Conservation (phyloP, 2,888 invertebrate genomes). For the Lepidochitona cinerea region DNA sequence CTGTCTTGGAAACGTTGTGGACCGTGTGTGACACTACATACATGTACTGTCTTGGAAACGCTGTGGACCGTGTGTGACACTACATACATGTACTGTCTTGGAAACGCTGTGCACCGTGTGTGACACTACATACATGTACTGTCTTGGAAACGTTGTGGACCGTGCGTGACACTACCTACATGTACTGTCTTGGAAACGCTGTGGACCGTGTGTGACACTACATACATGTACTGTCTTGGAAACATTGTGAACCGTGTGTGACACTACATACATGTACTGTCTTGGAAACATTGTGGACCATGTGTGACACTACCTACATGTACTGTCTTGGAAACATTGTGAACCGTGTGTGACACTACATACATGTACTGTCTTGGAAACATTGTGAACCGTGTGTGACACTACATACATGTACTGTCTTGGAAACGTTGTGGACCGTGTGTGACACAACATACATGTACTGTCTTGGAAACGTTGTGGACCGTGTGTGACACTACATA, state of each 20-base stretch:
- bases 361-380: background rate
- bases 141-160: too few species aligned
- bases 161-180: background rate
- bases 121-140: background rate
- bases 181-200: background rate
- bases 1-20: background rate
- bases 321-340: background rate
- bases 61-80: background rate
- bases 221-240: background rate
- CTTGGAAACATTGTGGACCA: too few species aligned
- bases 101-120: background rate
- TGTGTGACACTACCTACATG: background rate
- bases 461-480: background rate
- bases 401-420: background rate
- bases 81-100: background rate
- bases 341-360: background rate
- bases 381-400: background rate
- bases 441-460: background rate
- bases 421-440: background rate
- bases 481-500: background rate
- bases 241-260: background rate
- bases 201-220: background rate
- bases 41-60: too few species aligned
- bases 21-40: background rate
- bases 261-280: background rate